These are phyloP conservation scores for Amblyopsis hoosieri DNA, from an alignment of 2,797 vertebrate species.

Conservation along the genomic window DNA sequence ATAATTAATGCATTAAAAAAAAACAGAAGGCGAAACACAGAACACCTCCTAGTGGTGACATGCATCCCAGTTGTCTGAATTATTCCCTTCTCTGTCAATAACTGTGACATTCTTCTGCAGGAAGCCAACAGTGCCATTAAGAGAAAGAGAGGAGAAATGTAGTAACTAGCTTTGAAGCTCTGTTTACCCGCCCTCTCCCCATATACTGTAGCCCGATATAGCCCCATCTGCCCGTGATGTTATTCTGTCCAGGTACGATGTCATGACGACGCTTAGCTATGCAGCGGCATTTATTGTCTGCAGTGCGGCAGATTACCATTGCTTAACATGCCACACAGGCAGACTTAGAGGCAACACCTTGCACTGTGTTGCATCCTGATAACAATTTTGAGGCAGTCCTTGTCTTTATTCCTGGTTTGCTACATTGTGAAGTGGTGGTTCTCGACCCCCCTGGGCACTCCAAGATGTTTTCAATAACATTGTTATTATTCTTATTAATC, in stretches of 20 bases:
- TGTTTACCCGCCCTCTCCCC: constrained; percentile 15
- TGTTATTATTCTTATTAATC: background rate
- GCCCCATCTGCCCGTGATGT: constrained; percentile 56
- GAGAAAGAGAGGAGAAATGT: background rate
- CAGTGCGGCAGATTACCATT: constrained; percentile 81
- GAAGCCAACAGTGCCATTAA: constrained; percentile 23
- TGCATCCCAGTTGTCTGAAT: constrained; percentile 42
- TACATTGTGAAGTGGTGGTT: constrained; percentile 21
- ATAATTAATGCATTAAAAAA: constrained; percentile 55
- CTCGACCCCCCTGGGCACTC: constrained; percentile 34
- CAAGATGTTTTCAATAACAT: background rate
- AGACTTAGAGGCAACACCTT: constrained; percentile 75
- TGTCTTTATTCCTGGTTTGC: constrained; percentile 51
- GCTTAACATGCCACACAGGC: constrained; percentile 78
- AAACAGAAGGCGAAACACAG: constrained; percentile 32
- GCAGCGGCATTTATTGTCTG: constrained; percentile 78
- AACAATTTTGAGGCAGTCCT: constrained; percentile 51
- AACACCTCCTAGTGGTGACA: constrained; percentile 43
- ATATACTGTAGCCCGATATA: constrained; percentile 27
- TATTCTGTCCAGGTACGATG: constrained; percentile 75
- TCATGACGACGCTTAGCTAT: constrained; percentile 75
- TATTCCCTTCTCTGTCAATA: constrained; percentile 55
- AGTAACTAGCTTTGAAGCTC: background rate
- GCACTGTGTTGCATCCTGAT: constrained; percentile 64
- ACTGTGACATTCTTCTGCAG: constrained; percentile 46